A percentile compares a stretch with the other conserved stretches of the same genome.
These are phyloP conservation scores for Merodon equestris DNA, from an alignment of 2,888 invertebrate species.

Conservation along the genomic window DNA sequence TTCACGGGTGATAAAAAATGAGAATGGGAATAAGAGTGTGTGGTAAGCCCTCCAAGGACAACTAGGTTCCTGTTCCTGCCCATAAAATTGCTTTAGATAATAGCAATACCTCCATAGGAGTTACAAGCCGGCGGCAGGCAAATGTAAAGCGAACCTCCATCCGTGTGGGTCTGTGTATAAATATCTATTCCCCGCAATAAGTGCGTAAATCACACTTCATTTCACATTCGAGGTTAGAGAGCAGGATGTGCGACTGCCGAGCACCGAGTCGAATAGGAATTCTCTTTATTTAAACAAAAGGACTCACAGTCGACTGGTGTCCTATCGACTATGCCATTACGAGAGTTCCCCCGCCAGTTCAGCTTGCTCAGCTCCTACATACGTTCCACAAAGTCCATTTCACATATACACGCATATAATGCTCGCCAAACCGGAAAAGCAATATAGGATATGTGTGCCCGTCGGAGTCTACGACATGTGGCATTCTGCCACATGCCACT, in stretches of 20 bases:
- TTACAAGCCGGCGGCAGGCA: background rate
- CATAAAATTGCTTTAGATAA: conserved; percentile 42
- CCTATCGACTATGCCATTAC: conserved; percentile 30
- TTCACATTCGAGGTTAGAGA: conserved; percentile 46
- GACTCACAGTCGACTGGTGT: conserved; percentile 46
- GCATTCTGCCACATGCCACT: conserved; percentile 67
- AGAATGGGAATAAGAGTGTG: too few species aligned
- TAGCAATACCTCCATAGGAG: conserved; percentile 5
- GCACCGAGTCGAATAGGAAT: conserved; percentile 50
- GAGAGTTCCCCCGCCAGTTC: background rate
- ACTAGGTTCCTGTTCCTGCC: conserved; percentile 37
- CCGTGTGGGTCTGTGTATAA: conserved; percentile 28
- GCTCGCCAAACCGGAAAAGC: conserved; percentile 44
- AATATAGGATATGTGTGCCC: conserved; percentile 51
- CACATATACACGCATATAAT: conserved; percentile 40
- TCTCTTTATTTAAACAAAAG: conserved; percentile 58
- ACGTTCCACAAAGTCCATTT: conserved; percentile 61
- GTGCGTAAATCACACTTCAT: conserved; percentile 68
- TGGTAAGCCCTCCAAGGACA: conserved; percentile 21
- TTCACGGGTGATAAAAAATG: too few species aligned
- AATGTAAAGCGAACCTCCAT: conserved; percentile 4
- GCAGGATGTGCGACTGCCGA: conserved; percentile 47
- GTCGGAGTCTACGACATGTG: conserved; percentile 64
- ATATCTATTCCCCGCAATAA: conserved; percentile 52
- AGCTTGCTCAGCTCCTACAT: conserved; percentile 1